Conservation (phyloP, 2,797 vertebrate species). For the Stomatorhinus walkeri region DNA sequence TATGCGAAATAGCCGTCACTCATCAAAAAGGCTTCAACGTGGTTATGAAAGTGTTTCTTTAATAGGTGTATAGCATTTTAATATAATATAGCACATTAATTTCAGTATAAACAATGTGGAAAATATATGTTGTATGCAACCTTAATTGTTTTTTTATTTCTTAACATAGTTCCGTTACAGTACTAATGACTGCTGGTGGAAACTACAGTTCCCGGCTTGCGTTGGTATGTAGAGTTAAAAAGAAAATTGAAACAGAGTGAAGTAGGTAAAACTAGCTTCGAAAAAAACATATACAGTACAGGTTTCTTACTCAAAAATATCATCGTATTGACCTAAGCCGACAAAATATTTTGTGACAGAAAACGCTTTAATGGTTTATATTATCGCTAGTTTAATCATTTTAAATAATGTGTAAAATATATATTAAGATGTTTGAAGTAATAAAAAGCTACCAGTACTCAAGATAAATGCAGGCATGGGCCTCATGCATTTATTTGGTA, state of each 20-base stretch:
- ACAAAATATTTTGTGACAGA: background rate
- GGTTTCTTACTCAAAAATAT: background rate
- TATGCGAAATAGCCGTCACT: background rate
- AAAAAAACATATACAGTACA: background rate
- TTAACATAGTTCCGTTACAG: background rate
- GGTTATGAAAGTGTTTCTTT: background rate
- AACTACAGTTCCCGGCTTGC: background rate
- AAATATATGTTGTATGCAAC: background rate
- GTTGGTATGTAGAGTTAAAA: background rate
- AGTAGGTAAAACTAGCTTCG: background rate
- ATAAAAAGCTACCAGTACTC: background rate
- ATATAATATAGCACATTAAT: background rate
- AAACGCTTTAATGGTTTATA: background rate
- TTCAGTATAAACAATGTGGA: background rate
- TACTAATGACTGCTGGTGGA: background rate
- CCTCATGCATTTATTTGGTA: background rate
- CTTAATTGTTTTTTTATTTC: background rate
- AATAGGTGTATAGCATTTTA: background rate
- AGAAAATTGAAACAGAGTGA: background rate
- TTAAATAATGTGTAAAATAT: background rate
- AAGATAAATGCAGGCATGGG: background rate
- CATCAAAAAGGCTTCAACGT: background rate
- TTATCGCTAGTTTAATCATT: background rate
- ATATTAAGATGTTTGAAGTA: background rate
- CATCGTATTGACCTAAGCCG: background rate